phyloP scores from a whole-genome alignment of 2,113 vertebrate genomes.

The Silurus asotus region DNA sequence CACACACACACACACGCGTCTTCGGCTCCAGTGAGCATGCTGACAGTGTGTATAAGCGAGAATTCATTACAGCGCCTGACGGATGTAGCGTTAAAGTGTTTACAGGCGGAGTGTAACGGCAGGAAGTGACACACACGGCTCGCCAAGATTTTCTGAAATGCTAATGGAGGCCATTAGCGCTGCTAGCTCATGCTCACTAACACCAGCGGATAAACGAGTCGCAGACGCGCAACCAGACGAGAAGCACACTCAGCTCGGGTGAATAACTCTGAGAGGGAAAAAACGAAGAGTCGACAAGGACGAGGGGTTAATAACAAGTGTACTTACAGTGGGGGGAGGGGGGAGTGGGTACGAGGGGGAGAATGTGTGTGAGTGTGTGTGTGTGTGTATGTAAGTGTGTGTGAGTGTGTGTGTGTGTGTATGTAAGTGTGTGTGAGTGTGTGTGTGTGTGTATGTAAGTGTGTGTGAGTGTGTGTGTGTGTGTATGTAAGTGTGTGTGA shows the following conservation, averaged over 20 bases:
- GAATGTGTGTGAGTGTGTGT: too few relatives aligned
- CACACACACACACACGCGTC: constrained; percentile 32
- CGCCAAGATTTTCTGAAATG: constrained; percentile 47
- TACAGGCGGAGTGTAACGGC: constrained; percentile 50
- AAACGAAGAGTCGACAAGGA: background rate
- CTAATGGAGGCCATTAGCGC: constrained; percentile 56
- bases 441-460: too few relatives aligned
- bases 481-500: too few relatives aligned
- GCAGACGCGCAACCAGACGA: constrained; percentile 13
- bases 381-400: too few relatives aligned
- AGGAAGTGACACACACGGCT: constrained; percentile 42
- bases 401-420: too few relatives aligned
- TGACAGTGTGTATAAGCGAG: constrained; percentile 52
- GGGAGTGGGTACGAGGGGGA: background rate
- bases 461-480: too few relatives aligned
- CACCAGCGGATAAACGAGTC: constrained; percentile 47
- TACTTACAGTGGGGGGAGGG: background rate
- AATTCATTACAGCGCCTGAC: constrained; percentile 54
- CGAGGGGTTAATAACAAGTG: background rate
- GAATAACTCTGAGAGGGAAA: constrained; percentile 7
- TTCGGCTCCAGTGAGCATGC: constrained; percentile 47
- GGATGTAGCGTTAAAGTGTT: constrained; percentile 55
- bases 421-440: too few relatives aligned
- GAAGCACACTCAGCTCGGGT: background rate
- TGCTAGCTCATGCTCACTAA: constrained; percentile 46